Evolutionary conservation across 2,113 vertebrate species (phyloP).

Genomic region (Uria aalge): DNA sequence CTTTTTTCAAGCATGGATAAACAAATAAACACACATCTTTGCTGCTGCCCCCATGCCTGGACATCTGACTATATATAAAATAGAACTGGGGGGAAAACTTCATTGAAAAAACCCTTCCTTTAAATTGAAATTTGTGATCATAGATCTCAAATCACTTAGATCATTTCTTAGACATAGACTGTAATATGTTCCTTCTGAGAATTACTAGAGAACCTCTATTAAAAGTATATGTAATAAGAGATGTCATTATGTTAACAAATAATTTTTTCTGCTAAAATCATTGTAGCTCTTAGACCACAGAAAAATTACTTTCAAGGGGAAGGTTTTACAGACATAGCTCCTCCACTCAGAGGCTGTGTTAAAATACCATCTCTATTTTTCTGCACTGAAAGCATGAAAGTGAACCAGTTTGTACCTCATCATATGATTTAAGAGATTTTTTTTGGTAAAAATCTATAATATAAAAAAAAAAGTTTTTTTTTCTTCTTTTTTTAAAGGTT

Average conservation of each 20-base stretch:
- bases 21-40: background rate
- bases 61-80: background rate
- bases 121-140: background rate
- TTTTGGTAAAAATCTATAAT: background rate
- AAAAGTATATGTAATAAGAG: background rate
- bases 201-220: background rate
- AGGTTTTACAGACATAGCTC: background rate
- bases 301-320: background rate
- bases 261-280: background rate
- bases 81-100: background rate
- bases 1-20: background rate
- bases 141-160: background rate
- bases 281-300: background rate
- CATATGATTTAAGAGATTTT: background rate
- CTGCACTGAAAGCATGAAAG: background rate
- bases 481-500: background rate
- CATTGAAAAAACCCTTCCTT: accelerated
- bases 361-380: background rate
- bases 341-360: background rate
- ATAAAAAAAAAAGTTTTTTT: background rate
- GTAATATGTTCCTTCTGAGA: background rate
- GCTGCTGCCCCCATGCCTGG: background rate
- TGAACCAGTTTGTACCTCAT: background rate
- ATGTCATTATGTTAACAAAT: background rate
- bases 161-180: background rate